phyloP scores from a whole-genome alignment of 2,113 vertebrate genomes.

The Gobiocypris rarus region DNA sequence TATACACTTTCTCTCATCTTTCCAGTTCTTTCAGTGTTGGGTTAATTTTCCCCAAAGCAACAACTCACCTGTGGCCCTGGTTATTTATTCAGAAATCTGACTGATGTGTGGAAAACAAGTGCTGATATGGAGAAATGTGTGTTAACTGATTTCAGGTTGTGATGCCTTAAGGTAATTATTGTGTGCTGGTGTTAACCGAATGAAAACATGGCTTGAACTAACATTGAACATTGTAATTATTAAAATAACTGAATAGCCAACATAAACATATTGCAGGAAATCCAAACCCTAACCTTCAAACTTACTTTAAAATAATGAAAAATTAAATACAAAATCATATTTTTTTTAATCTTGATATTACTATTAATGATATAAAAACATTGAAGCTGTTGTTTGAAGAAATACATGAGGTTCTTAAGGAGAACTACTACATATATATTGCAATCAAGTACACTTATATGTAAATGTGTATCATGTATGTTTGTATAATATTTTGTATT shows the following conservation, averaged over 20 bases:
- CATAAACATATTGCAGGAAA: not conserved
- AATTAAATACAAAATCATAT: not conserved
- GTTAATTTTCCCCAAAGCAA: not conserved
- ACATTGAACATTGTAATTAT: not conserved
- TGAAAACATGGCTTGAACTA: not conserved
- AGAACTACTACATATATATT: not conserved
- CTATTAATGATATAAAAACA: not conserved
- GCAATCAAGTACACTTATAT: not conserved
- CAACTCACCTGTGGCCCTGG: not conserved
- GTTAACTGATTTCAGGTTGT: not conserved
- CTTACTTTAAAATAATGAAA: not conserved
- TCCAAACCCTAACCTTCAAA: not conserved
- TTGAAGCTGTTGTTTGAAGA: not conserved
- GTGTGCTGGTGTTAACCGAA: not conserved
- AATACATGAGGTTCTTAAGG: not conserved
- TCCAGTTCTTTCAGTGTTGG: not conserved
- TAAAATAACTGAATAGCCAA: not conserved
- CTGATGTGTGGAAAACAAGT: not conserved
- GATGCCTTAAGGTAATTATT: not conserved
- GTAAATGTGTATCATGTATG: not conserved
- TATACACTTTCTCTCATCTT: not conserved
- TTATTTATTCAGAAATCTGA: not conserved
- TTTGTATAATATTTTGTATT: no score
- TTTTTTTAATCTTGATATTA: not conserved
- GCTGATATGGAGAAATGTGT: not conserved